phyloP scores from a whole-genome alignment of 2,888 invertebrate species.

The Ormyrus rosae region DNA sequence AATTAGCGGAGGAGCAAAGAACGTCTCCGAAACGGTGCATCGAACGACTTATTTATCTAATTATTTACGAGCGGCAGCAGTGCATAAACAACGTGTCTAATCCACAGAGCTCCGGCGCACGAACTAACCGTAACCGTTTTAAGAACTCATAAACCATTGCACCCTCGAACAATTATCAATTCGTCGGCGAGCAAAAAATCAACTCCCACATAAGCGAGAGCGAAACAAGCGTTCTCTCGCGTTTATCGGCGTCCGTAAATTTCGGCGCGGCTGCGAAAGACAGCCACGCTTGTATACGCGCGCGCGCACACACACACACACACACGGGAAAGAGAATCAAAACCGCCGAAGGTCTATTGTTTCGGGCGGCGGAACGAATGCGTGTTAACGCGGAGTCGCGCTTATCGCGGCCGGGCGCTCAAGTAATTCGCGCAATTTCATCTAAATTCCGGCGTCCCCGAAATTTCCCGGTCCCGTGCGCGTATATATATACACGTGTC shows the following conservation, averaged over 20 bases:
- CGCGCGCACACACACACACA: background rate
- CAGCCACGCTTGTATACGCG: background rate
- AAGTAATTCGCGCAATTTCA: conserved; percentile 75
- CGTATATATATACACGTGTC: background rate
- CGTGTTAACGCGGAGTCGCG: conserved; percentile 8
- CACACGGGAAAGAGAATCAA: conserved; percentile 20
- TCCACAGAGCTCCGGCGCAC: too few relatives aligned
- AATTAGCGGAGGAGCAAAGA: too few relatives aligned
- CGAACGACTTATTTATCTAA: too few relatives aligned
- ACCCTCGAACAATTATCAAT: too few relatives aligned
- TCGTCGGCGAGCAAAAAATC: too few relatives aligned
- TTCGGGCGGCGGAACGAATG: conserved; percentile 6
- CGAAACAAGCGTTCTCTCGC: background rate
- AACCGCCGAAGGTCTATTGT: conserved; percentile 49
- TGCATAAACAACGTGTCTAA: too few relatives aligned
- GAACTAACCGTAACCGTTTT: too few relatives aligned
- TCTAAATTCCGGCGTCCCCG: conserved; percentile 70
- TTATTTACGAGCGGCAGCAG: too few relatives aligned
- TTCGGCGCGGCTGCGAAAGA: conserved; percentile 18
- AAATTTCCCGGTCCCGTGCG: conserved; percentile 22
- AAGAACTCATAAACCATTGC: too few relatives aligned
- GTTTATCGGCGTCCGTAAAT: conserved; percentile 29
- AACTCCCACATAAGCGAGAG: too few relatives aligned
- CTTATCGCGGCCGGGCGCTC: conserved; percentile 55
- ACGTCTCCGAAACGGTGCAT: too few relatives aligned